Conservation (phyloP, 2,113 vertebrate genomes). For the Eubucco bourcierii region DNA sequence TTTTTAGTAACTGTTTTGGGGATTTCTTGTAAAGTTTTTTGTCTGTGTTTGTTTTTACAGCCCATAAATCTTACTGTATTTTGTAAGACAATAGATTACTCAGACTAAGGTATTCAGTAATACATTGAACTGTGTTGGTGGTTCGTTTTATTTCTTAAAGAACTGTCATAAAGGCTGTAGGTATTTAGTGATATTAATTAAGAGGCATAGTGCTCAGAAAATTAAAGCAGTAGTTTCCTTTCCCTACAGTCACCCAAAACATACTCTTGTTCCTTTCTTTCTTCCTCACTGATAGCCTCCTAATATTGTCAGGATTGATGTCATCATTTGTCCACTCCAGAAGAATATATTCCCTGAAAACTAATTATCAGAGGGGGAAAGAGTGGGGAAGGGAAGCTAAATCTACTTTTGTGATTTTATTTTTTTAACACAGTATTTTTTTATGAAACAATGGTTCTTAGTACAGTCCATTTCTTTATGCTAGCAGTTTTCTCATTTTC, state of each 20-base stretch:
- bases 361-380: constrained; percentile 15
- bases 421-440: constrained; percentile 46
- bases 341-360: constrained; percentile 57
- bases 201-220: not conserved
- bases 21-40: constrained; percentile 30
- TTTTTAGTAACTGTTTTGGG: not conserved
- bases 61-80: not conserved
- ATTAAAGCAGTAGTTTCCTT: not conserved
- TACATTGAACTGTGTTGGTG: not conserved
- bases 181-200: not conserved
- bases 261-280: not conserved
- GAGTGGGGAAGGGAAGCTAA: not conserved
- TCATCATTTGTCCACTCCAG: constrained; percentile 51
- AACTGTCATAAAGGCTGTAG: not conserved
- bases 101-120: not conserved
- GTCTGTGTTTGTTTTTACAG: constrained; percentile 8
- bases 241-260: not conserved
- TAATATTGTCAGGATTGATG: constrained; percentile 46
- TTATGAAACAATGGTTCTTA: constrained; percentile 41
- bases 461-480: not conserved
- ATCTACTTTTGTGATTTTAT: constrained; percentile 48
- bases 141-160: constrained; percentile 2
- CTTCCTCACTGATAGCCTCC: constrained; percentile 6
- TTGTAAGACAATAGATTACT: not conserved
- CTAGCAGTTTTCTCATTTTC: constrained; percentile 43